These are phyloP conservation scores for Alectoris magna DNA, from an alignment of 2,797 vertebrate species.

Conservation along the genomic window DNA sequence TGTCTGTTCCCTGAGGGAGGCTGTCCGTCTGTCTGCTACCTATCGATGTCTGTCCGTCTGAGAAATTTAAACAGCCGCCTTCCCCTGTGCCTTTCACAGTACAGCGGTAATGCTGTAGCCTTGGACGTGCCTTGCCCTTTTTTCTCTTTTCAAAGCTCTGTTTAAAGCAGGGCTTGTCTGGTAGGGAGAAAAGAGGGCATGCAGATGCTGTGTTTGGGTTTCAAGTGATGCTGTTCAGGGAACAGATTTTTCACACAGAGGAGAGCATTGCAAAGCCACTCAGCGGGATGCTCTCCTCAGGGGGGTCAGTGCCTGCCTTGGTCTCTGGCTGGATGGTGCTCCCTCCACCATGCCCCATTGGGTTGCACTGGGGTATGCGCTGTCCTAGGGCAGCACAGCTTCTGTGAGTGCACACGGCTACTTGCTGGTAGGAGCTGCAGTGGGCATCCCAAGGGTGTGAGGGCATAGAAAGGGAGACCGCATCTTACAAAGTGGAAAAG, in stretches of 20 bases:
- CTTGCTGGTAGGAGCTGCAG: neutral
- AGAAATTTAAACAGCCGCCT: conserved; percentile 35
- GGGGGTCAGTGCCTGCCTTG: neutral
- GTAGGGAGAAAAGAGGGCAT: neutral
- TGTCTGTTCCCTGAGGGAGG: conserved; percentile 53
- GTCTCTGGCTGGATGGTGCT: neutral
- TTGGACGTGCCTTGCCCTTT: conserved; percentile 24
- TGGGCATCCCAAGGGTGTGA: neutral
- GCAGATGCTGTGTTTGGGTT: neutral
- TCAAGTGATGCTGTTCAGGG: neutral
- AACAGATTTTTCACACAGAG: neutral
- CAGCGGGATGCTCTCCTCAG: neutral
- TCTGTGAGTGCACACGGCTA: neutral
- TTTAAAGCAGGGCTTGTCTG: conserved; percentile 6
- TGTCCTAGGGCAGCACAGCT: neutral
- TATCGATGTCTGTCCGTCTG: conserved; percentile 57
- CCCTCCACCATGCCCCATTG: neutral
- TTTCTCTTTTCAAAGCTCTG: neutral
- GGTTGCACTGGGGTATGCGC: neutral
- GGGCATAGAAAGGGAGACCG: neutral
- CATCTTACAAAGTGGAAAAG: neutral
- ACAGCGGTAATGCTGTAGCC: conserved; percentile 16
- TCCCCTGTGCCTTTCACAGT: conserved; percentile 3
- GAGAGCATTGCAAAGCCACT: neutral
- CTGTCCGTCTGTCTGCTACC: conserved; percentile 51